phyloP scores from a whole-genome alignment of 1,140 invertebrate genomes.

The Ctenoplectra terminalis region DNA sequence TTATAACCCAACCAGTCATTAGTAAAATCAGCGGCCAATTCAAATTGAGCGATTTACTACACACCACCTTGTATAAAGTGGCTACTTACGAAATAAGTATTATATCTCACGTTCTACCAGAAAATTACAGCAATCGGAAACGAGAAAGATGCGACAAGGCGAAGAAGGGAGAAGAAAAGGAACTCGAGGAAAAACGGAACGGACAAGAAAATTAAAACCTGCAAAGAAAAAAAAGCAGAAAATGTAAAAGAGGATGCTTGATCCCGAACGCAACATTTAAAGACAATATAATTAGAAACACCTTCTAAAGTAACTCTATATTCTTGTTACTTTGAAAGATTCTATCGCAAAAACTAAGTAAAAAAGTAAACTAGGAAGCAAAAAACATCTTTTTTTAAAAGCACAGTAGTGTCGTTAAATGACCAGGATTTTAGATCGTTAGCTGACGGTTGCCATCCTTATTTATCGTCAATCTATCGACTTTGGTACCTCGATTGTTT shows the following conservation, averaged over 20 bases:
- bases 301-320: constrained; percentile 38
- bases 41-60: no score
- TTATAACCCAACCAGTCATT: no score
- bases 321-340: constrained; percentile 40
- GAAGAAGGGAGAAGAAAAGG: constrained; percentile 17
- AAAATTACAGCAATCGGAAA: neutral
- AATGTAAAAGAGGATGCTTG: constrained; percentile 12
- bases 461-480: no score
- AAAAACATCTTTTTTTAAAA: neutral
- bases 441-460: no score
- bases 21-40: no score
- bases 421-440: no score
- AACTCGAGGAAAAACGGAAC: neutral
- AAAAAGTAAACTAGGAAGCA: neutral
- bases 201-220: neutral
- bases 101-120: no score
- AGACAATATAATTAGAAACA: no score
- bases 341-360: neutral
- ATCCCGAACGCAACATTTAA: constrained; percentile 55
- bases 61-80: no score
- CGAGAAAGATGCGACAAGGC: neutral
- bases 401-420: no score
- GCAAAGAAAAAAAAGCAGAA: neutral
- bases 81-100: no score
- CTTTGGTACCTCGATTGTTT: no score